Evolutionary conservation across 2,113 vertebrate genomes (phyloP), one percentile per base, ranked within the genome.

Genomic region (Ictidomys tridecemlineatus): DNA sequence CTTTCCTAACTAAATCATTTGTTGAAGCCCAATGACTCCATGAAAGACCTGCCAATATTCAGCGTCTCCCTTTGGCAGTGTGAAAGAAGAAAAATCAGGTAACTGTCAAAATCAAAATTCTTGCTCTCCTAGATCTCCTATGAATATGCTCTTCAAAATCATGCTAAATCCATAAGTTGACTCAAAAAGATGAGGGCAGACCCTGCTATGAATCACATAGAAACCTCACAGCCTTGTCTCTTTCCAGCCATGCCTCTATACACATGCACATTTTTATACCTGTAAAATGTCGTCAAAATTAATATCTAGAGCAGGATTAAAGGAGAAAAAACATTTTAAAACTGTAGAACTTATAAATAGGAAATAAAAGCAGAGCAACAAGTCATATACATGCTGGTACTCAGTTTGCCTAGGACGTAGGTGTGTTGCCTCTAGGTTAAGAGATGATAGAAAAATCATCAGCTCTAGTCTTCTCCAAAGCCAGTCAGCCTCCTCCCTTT

Each of bases 351-450:
- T 30, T 84, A 51, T 12, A 85, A 63, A 84, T 5, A 80, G 10
- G 39, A 14, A 94, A 78, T 4, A 11, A 85, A 94, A 51, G 58
- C 17, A 94, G 94, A 94, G 8, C 26, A 91, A 92, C 42, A 77
- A 24, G 8, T 69, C 32, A 76, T 34, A 48, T 24, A 51, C 32
- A 78, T 4, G 63, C 18, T 20, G 2, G 2, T 5, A 63, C 39
- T 79, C 13, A 24, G 3, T 72, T 24, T 92, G 42, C 61, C 48
- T 74, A 76, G 32, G 32, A 82, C 48, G 56, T 18, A 32, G 42
- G 10, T 63, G 28, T 82, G 16, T 14, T 72, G 48, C 58, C 78
- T 85, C 32, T 58, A 70, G 51, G 42, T 76, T 61, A 89, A 67
- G 42, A 22, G 14, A 94, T 34, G 79, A 76, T 18, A 32, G n/a